phyloP scores from a whole-genome alignment of 1,140 invertebrate species.

The Spodoptera litura region DNA sequence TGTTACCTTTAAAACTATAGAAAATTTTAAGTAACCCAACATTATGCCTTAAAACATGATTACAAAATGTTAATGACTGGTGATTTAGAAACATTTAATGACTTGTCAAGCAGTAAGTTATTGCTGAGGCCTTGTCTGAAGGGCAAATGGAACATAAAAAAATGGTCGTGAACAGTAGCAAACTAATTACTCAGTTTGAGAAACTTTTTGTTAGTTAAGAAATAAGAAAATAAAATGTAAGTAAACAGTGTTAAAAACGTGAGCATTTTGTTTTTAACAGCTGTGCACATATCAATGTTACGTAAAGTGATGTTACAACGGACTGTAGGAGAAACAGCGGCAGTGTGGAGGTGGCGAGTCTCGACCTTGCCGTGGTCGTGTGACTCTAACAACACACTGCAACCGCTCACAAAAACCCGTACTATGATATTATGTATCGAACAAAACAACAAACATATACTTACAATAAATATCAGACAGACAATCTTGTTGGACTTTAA shows the following conservation, averaged over 20 bases:
- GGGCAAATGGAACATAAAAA: background rate
- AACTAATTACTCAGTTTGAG: background rate
- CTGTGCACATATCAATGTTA: conserved; percentile 32
- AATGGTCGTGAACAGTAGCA: background rate
- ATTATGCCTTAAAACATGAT: background rate
- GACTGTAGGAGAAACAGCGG: conserved; percentile 42
- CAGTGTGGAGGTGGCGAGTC: conserved; percentile 52
- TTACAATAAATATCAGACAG: background rate
- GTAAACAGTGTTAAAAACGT: background rate
- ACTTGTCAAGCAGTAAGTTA: background rate
- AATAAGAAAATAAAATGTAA: conserved; percentile 3
- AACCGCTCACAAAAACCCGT: conserved; percentile 42
- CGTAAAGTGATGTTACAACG: conserved; percentile 27
- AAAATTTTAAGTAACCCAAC: too few relatives aligned
- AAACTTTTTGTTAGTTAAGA: background rate
- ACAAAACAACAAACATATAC: background rate
- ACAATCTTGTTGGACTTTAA: background rate
- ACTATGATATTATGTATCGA: background rate
- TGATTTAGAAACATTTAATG: background rate
- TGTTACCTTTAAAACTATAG: too few relatives aligned
- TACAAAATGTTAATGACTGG: background rate
- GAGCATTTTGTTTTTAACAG: conserved; percentile 11
- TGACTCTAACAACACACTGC: conserved; percentile 60
- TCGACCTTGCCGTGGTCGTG: conserved; percentile 72
- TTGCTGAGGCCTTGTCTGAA: background rate